Base-by-base conservation (phyloP, 2,888 invertebrate species). In the Drosophila neonasuta region DNA sequence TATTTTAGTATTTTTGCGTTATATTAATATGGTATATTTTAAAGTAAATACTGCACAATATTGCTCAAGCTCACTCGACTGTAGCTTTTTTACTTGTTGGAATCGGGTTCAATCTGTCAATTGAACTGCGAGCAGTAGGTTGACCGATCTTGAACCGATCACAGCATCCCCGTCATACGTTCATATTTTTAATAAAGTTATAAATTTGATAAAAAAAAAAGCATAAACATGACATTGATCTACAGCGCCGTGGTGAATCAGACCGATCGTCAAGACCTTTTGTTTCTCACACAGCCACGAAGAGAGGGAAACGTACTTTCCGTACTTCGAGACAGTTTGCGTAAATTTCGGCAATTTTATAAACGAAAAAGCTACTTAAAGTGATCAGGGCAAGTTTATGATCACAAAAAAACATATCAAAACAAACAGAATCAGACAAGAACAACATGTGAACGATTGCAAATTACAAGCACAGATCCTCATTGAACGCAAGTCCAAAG, bases 401-500 rank as follows among this genome's bases (percentile, higher is more conserved):
- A 79, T 71, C 82, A 67, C 30, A 65, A 68, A 71, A 68, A 59
- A 69, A n/a, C 66, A 80, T 75, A 74, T 77, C 75, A 80, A 73
- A 78, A 71, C 73, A 80, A 86, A 83, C 74, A 83, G 79, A 80
- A 83, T 77, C 80, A 79, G 79, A 80, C 83, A 83, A 77, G 81
- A 83, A 77, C 76, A 84, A 75, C 83, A 80, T 83, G 79, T 84
- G 86, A 86, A 83, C 84, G 80, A 84, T 86, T 86, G 86, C 86
- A 84, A 86, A 86, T 83, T 83, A 84, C 80, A 83, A 86, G 79
- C 62, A 52, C 45, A 71, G 76, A 68, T 71, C 50, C 61, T 36
- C 60, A 60, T 48, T 52, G 68, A 51, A 50, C 57, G 36, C 39
- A 36, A 57, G 44, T 45, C 52, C 34, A 32, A 60, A 44, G 48